These are phyloP conservation scores for Trachemys scripta DNA, from an alignment of 2,113 vertebrate species.

Conservation along the genomic window DNA sequence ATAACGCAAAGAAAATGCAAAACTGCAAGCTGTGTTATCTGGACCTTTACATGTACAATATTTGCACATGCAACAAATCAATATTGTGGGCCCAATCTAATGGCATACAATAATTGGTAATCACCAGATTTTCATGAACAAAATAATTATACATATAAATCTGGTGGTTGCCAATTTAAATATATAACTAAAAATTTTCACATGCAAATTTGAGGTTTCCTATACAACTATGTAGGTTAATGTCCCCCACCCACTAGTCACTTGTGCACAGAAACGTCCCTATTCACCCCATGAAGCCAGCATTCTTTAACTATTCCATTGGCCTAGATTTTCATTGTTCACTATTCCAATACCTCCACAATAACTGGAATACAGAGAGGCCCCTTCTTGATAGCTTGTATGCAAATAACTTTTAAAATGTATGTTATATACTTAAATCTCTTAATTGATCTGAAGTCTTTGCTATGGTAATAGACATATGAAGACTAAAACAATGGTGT, in stretches of 20 bases:
- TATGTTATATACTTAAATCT: no score
- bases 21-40: background rate
- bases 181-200: background rate
- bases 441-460: no score
- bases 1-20: background rate
- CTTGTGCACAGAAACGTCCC: no score
- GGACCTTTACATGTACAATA: background rate
- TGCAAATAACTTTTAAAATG: no score
- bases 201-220: background rate
- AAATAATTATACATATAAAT: background rate
- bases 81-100: background rate
- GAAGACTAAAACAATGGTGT: no score
- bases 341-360: background rate
- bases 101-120: background rate
- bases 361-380: background rate
- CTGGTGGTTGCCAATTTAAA: background rate
- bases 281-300: no score
- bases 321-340: background rate
- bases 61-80: background rate
- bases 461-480: no score
- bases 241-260: no score
- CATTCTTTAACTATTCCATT: background rate
- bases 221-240: background rate
- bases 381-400: no score
- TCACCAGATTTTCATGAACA: background rate